Conservation (phyloP, 1,140 invertebrate genomes). For the Belonocnema kinseyi region DNA sequence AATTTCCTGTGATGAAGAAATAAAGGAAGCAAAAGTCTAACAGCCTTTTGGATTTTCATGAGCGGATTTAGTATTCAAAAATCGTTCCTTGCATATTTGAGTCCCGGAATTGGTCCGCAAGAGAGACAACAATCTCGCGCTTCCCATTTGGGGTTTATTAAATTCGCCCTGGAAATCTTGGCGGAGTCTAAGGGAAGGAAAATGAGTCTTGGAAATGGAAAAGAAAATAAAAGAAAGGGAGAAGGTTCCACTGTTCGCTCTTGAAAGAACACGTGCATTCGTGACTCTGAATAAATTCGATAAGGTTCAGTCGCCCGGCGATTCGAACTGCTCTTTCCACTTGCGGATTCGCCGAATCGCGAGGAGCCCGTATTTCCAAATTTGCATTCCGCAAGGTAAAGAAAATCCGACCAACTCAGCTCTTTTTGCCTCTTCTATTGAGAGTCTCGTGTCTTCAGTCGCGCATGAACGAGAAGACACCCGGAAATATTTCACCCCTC, state of each 20-base stretch:
- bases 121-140: constrained; percentile 12
- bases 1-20: not conserved
- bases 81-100: constrained; percentile 65
- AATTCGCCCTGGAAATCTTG: constrained; percentile 58
- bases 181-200: constrained; percentile 35
- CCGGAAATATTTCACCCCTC: constrained; percentile 53
- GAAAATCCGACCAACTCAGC: constrained; percentile 49
- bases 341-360: constrained; percentile 49
- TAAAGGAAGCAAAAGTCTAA: constrained; percentile 11
- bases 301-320: constrained; percentile 52
- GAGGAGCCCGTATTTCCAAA: constrained; percentile 44
- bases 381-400: constrained; percentile 50
- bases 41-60: not conserved
- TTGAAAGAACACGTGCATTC: constrained; percentile 51
- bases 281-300: constrained; percentile 63
- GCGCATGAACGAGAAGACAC: constrained; percentile 39
- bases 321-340: constrained; percentile 45
- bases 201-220: constrained; percentile 41
- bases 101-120: constrained; percentile 50
- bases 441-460: constrained; percentile 44
- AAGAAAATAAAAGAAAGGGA: constrained; percentile 20
- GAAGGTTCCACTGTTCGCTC: constrained; percentile 38
- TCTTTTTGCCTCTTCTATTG: constrained; percentile 42
- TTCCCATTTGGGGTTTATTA: constrained; percentile 60
- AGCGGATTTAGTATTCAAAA: constrained; percentile 59